Evolutionary conservation across 2,797 vertebrate genomes (phyloP).

Genomic region (Gadopsis bispinosus): DNA sequence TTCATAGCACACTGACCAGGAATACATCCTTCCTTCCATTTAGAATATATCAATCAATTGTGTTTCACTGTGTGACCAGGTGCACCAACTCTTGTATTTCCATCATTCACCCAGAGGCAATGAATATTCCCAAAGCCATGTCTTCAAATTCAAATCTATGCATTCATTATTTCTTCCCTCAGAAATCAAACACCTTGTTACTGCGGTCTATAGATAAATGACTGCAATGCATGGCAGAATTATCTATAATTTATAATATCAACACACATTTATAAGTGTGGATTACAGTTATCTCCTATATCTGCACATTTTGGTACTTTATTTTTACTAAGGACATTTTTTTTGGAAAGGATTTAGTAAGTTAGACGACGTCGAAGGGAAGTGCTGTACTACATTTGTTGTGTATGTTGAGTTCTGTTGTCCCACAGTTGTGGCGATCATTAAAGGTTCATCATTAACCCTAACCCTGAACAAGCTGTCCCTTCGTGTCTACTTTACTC

Average conservation of each 20-base stretch:
- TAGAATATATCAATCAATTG: background rate
- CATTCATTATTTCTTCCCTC: background rate
- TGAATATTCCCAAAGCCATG: background rate
- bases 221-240: background rate
- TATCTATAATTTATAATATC: background rate
- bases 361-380: too few species aligned
- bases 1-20: background rate
- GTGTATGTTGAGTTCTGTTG: too few species aligned
- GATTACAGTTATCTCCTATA: background rate
- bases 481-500: too few species aligned
- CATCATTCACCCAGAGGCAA: slow-evolving; percentile 6
- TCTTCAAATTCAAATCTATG: background rate
- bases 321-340: background rate
- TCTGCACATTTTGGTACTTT: background rate
- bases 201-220: background rate
- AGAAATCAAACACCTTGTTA: background rate
- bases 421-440: too few species aligned
- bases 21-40: background rate
- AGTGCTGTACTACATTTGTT: too few species aligned
- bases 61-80: slow-evolving; percentile 15
- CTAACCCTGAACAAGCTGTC: too few species aligned
- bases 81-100: background rate
- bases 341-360: too few species aligned
- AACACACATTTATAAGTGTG: background rate
- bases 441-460: too few species aligned